Percentiles rank a stretch among this genome's conserved stretches.
Conservation (phyloP, 2,113 vertebrate genomes). For the Lepus americanus region DNA sequence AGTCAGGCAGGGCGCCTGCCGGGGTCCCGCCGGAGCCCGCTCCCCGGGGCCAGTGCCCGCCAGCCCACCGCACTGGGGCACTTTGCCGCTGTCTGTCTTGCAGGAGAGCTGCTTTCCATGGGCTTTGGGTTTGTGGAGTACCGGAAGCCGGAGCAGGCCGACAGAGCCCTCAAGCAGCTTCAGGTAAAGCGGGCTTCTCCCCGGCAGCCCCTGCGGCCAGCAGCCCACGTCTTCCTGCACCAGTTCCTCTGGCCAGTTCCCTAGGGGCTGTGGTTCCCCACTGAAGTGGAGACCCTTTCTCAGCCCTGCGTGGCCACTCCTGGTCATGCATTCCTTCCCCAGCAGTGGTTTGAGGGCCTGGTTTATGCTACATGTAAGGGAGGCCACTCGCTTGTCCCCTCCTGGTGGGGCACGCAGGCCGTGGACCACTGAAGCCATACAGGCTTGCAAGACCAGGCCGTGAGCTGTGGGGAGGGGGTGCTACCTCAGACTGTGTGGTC, state of each 20-base stretch:
- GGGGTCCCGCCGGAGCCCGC: fast-evolving
- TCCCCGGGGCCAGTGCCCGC: fast-evolving
- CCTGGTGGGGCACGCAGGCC: neutral
- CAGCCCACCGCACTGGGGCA: fast-evolving
- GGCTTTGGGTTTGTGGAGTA: constrained; percentile 98
- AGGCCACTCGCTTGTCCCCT: fast-evolving
- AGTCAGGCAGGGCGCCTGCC: fast-evolving
- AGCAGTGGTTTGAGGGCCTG: neutral
- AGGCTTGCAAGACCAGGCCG: neutral
- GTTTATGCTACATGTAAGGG: neutral
- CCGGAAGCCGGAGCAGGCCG: constrained; percentile 92
- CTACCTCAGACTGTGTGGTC: fast-evolving
- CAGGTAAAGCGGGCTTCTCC: constrained; percentile 87
- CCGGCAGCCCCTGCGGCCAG: neutral
- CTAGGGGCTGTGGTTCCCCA: neutral
- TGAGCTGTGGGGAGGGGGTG: neutral
- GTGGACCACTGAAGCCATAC: neutral
- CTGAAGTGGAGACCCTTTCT: neutral
- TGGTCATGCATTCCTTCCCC: fast-evolving
- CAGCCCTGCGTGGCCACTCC: fast-evolving
- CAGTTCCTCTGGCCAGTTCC: fast-evolving
- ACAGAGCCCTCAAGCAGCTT: constrained; percentile 94
- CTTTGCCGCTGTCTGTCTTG: neutral
- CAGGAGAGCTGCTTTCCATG: constrained; percentile 95
- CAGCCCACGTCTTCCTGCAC: too few species aligned